These are phyloP conservation scores for Brevimyrus niger DNA, from an alignment of 2,113 vertebrate genomes.

Conservation along the genomic window DNA sequence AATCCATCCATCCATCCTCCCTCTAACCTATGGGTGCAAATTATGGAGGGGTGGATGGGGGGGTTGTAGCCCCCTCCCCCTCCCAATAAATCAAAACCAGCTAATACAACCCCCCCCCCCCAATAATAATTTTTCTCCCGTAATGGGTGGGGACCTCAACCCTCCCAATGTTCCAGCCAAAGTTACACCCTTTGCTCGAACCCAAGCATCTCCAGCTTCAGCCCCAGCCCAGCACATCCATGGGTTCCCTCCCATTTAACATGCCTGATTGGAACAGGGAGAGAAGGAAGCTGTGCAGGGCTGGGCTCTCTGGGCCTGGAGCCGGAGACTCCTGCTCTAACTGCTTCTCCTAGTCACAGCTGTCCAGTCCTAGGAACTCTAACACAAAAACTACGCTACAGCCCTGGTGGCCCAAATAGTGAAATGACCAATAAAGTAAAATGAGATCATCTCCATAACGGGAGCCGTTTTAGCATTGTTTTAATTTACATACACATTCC, in stretches of 20 bases:
- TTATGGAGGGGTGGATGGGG: too few relatives aligned
- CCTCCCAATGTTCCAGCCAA: too few relatives aligned
- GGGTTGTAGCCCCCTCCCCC: too few relatives aligned
- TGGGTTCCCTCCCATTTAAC: too few relatives aligned
- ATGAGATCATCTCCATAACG: background rate
- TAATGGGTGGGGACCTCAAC: too few relatives aligned
- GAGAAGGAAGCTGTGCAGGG: too few relatives aligned
- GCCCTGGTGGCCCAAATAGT: background rate
- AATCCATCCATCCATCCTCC: background rate
- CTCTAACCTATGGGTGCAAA: too few relatives aligned
- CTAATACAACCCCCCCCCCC: too few relatives aligned
- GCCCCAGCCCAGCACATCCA: background rate
- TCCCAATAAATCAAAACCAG: too few relatives aligned
- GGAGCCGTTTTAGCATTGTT: background rate
- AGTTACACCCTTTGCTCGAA: too few relatives aligned
- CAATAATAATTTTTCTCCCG: too few relatives aligned
- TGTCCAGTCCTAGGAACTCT: background rate
- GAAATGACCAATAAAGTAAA: background rate
- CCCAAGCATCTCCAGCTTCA: background rate
- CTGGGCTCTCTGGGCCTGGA: background rate
- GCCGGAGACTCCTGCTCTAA: background rate
- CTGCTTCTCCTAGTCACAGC: background rate
- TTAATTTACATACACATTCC: background rate
- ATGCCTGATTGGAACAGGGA: too few relatives aligned
- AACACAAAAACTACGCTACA: background rate